Base-by-base conservation (phyloP, 2,113 vertebrate genomes). In the Fulmarus glacialis region DNA sequence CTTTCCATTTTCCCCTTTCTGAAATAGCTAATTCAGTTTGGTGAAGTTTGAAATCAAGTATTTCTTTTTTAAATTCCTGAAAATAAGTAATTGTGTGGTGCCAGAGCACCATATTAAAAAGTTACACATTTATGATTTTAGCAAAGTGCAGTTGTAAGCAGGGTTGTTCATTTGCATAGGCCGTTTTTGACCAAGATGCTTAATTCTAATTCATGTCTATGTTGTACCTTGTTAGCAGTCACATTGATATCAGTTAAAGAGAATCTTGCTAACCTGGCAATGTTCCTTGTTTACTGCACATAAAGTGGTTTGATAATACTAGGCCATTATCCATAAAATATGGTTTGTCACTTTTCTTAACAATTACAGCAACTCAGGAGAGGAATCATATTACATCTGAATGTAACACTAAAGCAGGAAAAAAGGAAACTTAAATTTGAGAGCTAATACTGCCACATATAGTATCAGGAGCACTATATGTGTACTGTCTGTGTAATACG, bases 401-500 rank as follows among this genome's bases (percentile, higher is more conserved):
- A 97, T 97, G 88, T 96, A 97, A 95, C 82, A 93, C 85, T 94
- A 82, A 97, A 96, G 84, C 88, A 93, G 89, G 77, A 62, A 85
- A 36, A 95, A 97, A 90, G 12, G n/a, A 81, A 82, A 93, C 86
- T 59, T 94, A 94, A 91, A 86, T 95, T 89, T 96, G 90, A 97
- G 66, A 96, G 47, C 30, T 88, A 96, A 87, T 95, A 93, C 86
- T 96, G 70, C 75, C 81, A 97, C 89, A 79, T 96, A 63, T 90
- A 83, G 16, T 90, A 97, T 96, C 90, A 97, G 94, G 92, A 96
- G 85, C 75, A 86, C 56, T 82, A 71, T 53, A 68, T 75, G 43
- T 78, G 45, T 91, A 42, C 27, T 64, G 38, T 94, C 42, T 95
- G 53, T 89, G 63, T 95, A 78, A 73, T 55, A 30, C 59, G 52